Percentiles rank a stretch among this genome's conserved stretches.
Conservation (phyloP, 2,888 invertebrate species). For the Luffia ferchaultella region DNA sequence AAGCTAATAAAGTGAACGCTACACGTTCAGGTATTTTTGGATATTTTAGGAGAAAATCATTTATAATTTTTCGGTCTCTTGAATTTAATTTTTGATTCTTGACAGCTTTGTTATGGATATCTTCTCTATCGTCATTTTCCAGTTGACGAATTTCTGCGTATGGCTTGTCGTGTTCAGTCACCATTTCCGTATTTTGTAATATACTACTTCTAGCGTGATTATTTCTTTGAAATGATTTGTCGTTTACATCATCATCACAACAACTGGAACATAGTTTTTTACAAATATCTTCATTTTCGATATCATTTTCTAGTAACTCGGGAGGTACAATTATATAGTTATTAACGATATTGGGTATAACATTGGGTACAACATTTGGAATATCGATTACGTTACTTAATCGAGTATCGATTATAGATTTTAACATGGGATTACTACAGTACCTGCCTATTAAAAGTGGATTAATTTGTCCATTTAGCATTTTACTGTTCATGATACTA, state of each 20-base stretch:
- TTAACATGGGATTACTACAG: neutral
- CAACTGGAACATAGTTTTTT: neutral
- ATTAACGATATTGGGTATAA: conserved; percentile 24
- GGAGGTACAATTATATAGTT: conserved; percentile 30
- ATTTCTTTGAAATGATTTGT: conserved; percentile 8
- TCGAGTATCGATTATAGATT: neutral
- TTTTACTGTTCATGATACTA: neutral
- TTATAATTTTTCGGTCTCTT: conserved; percentile 12
- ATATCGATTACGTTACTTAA: neutral
- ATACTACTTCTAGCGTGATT: conserved; percentile 3
- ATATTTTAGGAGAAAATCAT: conserved; percentile 18
- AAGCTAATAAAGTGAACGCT: conserved; percentile 17
- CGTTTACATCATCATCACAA: conserved; percentile 9
- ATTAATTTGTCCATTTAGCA: neutral
- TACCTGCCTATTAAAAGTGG: neutral
- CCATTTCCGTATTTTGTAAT: conserved; percentile 7
- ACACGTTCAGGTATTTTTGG: conserved; percentile 20
- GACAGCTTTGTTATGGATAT: conserved; percentile 15
- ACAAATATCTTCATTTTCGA: conserved; percentile 10
- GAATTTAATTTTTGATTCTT: conserved; percentile 5
- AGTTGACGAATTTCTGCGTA: conserved; percentile 8
- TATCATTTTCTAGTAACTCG: conserved; percentile 18
- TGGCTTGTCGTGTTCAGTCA: conserved; percentile 7
- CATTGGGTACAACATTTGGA: conserved; percentile 2
- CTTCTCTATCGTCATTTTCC: conserved; percentile 18